Percentiles rank a stretch among this genome's conserved stretches.
Evolutionary conservation across 2,888 invertebrate species (phyloP).

Genomic region (Archips crataeganus): DNA sequence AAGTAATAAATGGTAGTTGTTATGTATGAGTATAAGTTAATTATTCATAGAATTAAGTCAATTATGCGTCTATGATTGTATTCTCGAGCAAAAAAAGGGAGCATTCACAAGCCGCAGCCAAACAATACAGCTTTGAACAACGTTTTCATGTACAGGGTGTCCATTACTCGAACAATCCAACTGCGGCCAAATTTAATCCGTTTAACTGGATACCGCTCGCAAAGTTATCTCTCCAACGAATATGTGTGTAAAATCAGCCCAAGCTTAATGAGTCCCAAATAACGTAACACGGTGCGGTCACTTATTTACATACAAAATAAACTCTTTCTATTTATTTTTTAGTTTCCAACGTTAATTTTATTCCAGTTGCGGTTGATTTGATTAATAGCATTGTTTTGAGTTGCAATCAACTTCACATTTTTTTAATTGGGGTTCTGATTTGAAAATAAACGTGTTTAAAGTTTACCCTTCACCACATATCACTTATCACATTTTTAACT

Average conservation of each 20-base stretch:
- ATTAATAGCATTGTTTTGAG: constrained; percentile 22
- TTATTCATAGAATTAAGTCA: no score
- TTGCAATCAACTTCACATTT: constrained; percentile 10
- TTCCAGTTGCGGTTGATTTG: constrained; percentile 18
- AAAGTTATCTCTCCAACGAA: constrained; percentile 67
- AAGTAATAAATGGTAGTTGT: no score
- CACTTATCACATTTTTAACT: no score
- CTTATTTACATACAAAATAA: constrained; percentile 58
- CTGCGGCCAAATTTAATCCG: constrained; percentile 77
- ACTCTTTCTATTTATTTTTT: constrained; percentile 40
- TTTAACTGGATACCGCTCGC: constrained; percentile 72
- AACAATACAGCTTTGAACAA: constrained; percentile 38
- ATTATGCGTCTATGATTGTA: neutral
- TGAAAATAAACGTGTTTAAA: neutral
- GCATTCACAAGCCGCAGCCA: constrained; percentile 7
- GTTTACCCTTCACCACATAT: no score
- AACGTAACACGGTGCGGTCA: constrained; percentile 56
- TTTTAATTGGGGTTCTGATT: neutral
- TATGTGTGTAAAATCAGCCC: constrained; percentile 69
- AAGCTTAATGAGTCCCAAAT: constrained; percentile 73
- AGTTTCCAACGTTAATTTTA: constrained; percentile 16
- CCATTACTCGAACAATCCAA: constrained; percentile 75
- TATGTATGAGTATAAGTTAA: no score
- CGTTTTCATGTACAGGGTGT: constrained; percentile 62
- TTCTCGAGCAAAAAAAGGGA: constrained; percentile 34